Evolutionary conservation across 2,888 invertebrate species (phyloP).

Genomic region (Andrena fulva): DNA sequence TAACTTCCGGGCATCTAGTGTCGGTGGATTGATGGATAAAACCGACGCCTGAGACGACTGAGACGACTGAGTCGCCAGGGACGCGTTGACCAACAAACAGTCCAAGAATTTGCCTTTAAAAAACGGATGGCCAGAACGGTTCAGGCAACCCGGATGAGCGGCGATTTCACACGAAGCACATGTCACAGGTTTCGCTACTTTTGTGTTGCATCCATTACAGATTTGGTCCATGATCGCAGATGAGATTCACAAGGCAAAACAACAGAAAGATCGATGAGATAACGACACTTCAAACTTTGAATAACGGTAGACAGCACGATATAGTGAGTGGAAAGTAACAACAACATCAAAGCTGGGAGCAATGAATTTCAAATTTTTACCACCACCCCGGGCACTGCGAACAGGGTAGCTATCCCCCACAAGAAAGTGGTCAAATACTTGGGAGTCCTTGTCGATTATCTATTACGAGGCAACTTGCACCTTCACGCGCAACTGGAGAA

Average conservation of each 20-base stretch:
- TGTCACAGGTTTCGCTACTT: not conserved
- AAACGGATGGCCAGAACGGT: not conserved
- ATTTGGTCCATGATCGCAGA: not conserved
- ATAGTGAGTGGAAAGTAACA: too few species aligned
- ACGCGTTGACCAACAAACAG: not conserved
- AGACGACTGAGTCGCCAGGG: not conserved
- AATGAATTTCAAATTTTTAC: too few species aligned
- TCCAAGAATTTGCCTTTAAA: constrained; percentile 1
- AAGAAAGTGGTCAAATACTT: too few species aligned
- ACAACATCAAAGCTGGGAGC: too few species aligned
- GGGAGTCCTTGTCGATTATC: too few species aligned
- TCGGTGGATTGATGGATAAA: not conserved
- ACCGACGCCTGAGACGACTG: not conserved
- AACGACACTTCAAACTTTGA: not conserved
- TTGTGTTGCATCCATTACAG: not conserved
- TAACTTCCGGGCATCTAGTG: not conserved
- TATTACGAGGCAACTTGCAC: too few species aligned
- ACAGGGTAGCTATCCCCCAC: too few species aligned
- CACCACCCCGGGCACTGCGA: too few species aligned
- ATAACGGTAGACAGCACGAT: too few species aligned
- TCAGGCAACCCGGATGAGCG: not conserved
- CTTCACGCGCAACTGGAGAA: too few species aligned
- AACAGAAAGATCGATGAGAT: not conserved
- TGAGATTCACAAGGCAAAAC: not conserved
- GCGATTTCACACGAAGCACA: not conserved